phyloP scores from a whole-genome alignment of 1,140 invertebrate species.

The Trialeurodes vaporariorum region DNA sequence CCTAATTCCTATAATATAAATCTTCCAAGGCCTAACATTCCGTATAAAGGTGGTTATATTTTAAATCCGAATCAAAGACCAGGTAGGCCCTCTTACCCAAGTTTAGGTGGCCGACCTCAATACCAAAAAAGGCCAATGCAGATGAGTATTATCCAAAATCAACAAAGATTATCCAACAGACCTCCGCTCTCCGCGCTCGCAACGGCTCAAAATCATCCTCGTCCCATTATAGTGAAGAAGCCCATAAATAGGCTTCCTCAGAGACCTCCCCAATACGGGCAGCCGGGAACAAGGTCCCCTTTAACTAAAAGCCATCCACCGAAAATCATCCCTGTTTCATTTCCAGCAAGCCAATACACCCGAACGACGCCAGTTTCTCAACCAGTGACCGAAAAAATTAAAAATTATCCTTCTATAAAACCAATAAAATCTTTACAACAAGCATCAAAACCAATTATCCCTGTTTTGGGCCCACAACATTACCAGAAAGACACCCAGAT shows the following conservation, averaged over 20 bases:
- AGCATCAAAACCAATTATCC: background rate
- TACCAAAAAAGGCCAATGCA: constrained; percentile 10
- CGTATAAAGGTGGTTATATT: constrained; percentile 6
- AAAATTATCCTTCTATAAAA: constrained; percentile 10
- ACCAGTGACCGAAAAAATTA: constrained; percentile 14
- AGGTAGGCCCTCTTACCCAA: constrained; percentile 4
- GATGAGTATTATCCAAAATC: constrained; percentile 1
- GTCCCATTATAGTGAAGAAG: background rate
- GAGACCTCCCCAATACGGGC: background rate
- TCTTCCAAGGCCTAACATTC: background rate
- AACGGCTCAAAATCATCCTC: background rate
- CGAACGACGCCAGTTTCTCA: background rate
- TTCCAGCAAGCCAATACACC: background rate
- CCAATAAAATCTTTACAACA: constrained; percentile 13
- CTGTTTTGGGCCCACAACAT: background rate
- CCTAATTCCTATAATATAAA: background rate
- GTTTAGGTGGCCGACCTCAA: constrained; percentile 13
- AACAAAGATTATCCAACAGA: constrained; percentile 3
- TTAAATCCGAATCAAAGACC: constrained; percentile 5
- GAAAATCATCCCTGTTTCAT: constrained; percentile 5
- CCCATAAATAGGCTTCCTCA: background rate
- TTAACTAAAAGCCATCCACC: background rate
- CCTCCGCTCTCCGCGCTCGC: background rate
- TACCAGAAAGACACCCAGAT: background rate
- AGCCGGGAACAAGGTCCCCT: background rate